phyloP scores from a whole-genome alignment of 2,888 invertebrate species.

The Trichacis sp. region DNA sequence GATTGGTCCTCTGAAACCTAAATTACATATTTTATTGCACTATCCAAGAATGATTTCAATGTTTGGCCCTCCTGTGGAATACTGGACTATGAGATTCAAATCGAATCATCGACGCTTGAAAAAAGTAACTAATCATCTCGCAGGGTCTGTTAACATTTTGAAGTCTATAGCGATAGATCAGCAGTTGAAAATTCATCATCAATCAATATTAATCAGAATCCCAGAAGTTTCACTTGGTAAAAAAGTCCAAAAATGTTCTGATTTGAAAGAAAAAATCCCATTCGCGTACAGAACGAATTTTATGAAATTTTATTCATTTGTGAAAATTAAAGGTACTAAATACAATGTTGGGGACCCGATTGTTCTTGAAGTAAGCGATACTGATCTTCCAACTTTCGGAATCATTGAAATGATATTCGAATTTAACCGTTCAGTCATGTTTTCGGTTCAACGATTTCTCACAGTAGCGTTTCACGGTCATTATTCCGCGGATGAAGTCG shows the following conservation, averaged over 20 bases:
- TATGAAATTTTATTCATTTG: not conserved
- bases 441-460: not conserved
- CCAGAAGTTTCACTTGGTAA: not conserved
- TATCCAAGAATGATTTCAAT: conserved; percentile 17
- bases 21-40: conserved; percentile 22
- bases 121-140: not conserved
- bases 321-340: conserved; percentile 4
- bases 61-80: conserved; percentile 16
- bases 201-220: not conserved
- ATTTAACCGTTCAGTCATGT: not conserved
- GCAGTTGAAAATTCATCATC: conserved; percentile 9
- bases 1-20: conserved; percentile 18
- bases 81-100: conserved; percentile 22
- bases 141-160: conserved; percentile 19
- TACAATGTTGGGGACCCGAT: conserved; percentile 1
- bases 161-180: conserved; percentile 18
- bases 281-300: not conserved
- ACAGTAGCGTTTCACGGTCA: not conserved
- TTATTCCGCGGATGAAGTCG: conserved; percentile 5
- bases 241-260: not conserved
- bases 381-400: not conserved
- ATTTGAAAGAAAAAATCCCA: not conserved
- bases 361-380: conserved; percentile 7
- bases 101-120: conserved; percentile 26
- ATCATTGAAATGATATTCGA: conserved; percentile 6